Percentiles rank a stretch among this genome's conserved stretches.
These are phyloP conservation scores for Micrasema minimum DNA, from an alignment of 1,140 invertebrate species.

Conservation along the genomic window DNA sequence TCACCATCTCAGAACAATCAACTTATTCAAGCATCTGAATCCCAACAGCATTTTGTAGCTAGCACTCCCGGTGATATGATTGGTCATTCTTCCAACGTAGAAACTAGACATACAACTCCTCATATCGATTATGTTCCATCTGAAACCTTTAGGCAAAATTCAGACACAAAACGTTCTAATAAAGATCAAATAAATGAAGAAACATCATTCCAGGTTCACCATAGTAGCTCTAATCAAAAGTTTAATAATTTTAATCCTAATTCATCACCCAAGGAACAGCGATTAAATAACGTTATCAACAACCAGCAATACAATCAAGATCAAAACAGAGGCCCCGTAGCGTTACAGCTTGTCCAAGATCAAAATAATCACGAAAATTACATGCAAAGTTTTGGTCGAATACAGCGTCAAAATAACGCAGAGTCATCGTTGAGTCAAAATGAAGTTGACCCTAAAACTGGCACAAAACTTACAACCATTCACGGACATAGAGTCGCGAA, in stretches of 20 bases:
- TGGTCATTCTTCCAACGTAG: constrained; percentile 49
- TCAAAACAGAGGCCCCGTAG: neutral
- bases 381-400: constrained; percentile 32
- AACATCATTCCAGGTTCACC: constrained; percentile 30
- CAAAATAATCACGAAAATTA: too few species aligned
- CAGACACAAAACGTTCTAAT: constrained; percentile 14
- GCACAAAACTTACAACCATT: constrained; percentile 59
- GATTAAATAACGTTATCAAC: neutral
- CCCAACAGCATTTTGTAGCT: constrained; percentile 4
- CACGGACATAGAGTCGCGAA: constrained; percentile 64
- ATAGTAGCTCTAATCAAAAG: constrained; percentile 11
- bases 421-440: constrained; percentile 56
- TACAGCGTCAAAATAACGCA: constrained; percentile 53
- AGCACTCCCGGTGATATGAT: constrained; percentile 42
- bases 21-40: constrained; percentile 16
- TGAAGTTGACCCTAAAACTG: constrained; percentile 57
- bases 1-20: constrained; percentile 43
- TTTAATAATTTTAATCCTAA: neutral
- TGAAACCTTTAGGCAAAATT: constrained; percentile 43
- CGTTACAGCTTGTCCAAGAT: too few species aligned
- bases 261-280: neutral
- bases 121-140: constrained; percentile 50
- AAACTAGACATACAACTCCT: constrained; percentile 37
- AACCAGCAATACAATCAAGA: neutral
- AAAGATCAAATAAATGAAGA: constrained; percentile 29